These are phyloP conservation scores for Heliconius melpomene DNA, from an alignment of 1,140 invertebrate genomes.

Conservation along the genomic window DNA sequence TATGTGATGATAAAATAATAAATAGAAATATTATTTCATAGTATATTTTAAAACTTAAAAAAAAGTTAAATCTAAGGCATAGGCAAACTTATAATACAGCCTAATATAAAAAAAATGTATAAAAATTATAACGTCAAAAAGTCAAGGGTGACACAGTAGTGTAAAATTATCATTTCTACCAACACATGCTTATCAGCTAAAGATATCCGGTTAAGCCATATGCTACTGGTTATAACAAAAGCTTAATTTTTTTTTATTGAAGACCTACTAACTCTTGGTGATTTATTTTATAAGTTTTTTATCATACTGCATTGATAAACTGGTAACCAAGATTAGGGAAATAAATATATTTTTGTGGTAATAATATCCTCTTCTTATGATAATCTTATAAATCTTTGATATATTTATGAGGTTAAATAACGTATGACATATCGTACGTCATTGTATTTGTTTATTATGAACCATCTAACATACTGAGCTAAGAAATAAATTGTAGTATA, in stretches of 20 bases:
- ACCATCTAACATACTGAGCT: not conserved
- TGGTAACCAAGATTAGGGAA: not conserved
- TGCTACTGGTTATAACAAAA: not conserved
- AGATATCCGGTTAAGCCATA: not conserved
- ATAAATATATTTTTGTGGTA: not conserved
- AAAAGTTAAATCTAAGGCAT: no score
- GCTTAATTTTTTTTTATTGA: constrained; percentile 1
- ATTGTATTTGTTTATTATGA: not conserved
- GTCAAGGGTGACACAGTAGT: not conserved
- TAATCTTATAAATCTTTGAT: not conserved
- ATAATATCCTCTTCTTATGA: not conserved
- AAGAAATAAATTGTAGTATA: no score
- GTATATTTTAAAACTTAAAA: no score
- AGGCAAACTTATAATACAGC: no score
- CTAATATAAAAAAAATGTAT: no score
- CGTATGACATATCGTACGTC: not conserved
- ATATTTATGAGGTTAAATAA: not conserved
- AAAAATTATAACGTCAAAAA: not conserved
- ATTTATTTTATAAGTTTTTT: not conserved
- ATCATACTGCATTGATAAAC: not conserved
- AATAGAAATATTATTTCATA: no score
- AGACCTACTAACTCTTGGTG: not conserved
- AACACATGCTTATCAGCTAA: not conserved
- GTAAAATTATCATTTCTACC: not conserved
- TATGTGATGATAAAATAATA: no score